Conservation (phyloP, 2,888 invertebrate species). For the Sinotaia quadrata region DNA sequence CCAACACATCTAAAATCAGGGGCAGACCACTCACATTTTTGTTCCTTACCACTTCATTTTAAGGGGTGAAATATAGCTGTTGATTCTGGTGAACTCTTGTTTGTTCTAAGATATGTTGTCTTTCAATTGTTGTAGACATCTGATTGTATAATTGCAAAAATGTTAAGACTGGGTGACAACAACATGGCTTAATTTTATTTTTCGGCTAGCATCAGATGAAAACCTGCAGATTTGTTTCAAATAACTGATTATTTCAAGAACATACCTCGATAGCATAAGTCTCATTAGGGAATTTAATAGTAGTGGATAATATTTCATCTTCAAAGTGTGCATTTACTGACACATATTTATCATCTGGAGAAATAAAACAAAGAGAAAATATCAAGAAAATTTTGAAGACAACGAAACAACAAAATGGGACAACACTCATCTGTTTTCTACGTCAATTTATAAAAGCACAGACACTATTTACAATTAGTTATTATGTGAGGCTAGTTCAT, state of each 20-base stretch:
- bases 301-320: slow-evolving; percentile 51
- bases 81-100: too few relatives aligned
- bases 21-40: too few relatives aligned
- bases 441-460: background rate
- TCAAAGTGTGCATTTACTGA: slow-evolving; percentile 53
- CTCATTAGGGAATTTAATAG: slow-evolving; percentile 49
- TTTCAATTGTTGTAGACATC: too few relatives aligned
- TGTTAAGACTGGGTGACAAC: too few relatives aligned
- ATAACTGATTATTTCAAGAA: background rate
- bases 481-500: too few relatives aligned
- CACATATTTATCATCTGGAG: slow-evolving; percentile 45
- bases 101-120: too few relatives aligned
- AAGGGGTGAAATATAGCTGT: too few relatives aligned
- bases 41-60: too few relatives aligned
- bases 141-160: too few relatives aligned
- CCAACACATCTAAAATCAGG: too few relatives aligned
- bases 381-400: background rate
- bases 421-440: background rate
- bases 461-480: background rate
- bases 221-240: background rate
- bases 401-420: background rate
- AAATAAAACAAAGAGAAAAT: slow-evolving; percentile 2
- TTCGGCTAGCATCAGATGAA: too few relatives aligned
- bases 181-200: too few relatives aligned
- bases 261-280: slow-evolving; percentile 56